Evolutionary conservation across 2,888 invertebrate species (phyloP), one percentile per base, ranked within the genome.

Genomic region (Anticlea derivata): DNA sequence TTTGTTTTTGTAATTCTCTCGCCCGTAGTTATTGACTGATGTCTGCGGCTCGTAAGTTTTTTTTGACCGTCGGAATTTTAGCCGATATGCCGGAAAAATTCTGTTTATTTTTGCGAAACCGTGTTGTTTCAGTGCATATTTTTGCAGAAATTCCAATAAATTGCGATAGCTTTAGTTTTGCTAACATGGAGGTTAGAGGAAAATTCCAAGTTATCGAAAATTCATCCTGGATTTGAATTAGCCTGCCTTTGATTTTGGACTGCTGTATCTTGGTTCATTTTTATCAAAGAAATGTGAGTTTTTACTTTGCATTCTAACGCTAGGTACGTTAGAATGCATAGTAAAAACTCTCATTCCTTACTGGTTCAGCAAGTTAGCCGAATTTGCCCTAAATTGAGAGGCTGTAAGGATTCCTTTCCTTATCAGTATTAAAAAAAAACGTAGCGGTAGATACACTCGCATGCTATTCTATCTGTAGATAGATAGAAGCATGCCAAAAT

Each of bases 1-100:
- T 37, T 51, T 50, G 34, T 26, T 46, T 30, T 45, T 23, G 23
- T n/a, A 35, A 46, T 50, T 23, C 34, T 17, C 29, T 35, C 7
- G 33, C 17, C 13, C 38, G 29, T 30, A 37, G 48, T 31, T 40
- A 41, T 40, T 34, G 35, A 51, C 40, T 27, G 34, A 48, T 48
- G 22, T 37, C 31, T 35, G 11, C 31, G 12, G 35, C 23, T 29
- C 10, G 17, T 17, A 31, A 30, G 24, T 13, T 37, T 46, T 48
- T 35, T 45, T 40, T 35, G 7, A 1, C 23, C 30, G 17, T n/a
- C 12, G 17, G 26, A 11, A 11, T 31, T 49, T 30, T 1, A 48
- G 34, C 40, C 37, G 37, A 31, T 46, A 46, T 37, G 12, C 41
- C 10, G 30, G 29, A 31, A 51, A 50, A 51, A 30, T 35, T 5